phyloP scores from a whole-genome alignment of 2,113 vertebrate genomes.

The Oryzias curvinotus region DNA sequence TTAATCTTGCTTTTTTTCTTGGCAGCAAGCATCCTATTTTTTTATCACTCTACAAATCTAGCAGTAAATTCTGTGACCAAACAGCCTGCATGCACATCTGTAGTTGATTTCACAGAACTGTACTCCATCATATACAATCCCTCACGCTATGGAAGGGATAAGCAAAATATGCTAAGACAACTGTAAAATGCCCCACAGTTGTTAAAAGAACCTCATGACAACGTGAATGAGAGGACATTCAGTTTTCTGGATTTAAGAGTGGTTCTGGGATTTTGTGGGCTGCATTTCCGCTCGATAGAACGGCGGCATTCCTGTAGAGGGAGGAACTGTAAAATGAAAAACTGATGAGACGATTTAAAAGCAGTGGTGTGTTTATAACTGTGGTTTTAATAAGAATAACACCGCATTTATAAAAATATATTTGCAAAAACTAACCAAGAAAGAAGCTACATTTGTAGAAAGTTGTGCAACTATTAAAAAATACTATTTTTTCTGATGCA shows the following conservation, averaged over 20 bases:
- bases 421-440: constrained; percentile 25
- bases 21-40: not conserved
- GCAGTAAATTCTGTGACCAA: constrained; percentile 18
- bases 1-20: constrained; percentile 19
- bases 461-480: constrained; percentile 3
- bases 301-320: constrained; percentile 17
- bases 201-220: constrained; percentile 54
- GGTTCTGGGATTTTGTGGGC: constrained; percentile 23
- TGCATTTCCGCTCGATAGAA: constrained; percentile 26
- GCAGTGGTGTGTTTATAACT: constrained; percentile 27
- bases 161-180: constrained; percentile 62
- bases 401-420: constrained; percentile 41
- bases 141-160: constrained; percentile 41
- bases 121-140: constrained; percentile 55
- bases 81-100: constrained; percentile 55
- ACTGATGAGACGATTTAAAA: constrained; percentile 24
- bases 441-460: constrained; percentile 5
- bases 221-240: constrained; percentile 10
- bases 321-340: constrained; percentile 41
- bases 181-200: constrained; percentile 60
- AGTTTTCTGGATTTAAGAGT: constrained; percentile 35
- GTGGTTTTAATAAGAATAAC: constrained; percentile 43
- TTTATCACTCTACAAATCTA: constrained; percentile 7
- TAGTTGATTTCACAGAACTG: constrained; percentile 53
- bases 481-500: no score